Evolutionary conservation across 2,888 invertebrate species (phyloP).

Genomic region (Agrotis segetum): DNA sequence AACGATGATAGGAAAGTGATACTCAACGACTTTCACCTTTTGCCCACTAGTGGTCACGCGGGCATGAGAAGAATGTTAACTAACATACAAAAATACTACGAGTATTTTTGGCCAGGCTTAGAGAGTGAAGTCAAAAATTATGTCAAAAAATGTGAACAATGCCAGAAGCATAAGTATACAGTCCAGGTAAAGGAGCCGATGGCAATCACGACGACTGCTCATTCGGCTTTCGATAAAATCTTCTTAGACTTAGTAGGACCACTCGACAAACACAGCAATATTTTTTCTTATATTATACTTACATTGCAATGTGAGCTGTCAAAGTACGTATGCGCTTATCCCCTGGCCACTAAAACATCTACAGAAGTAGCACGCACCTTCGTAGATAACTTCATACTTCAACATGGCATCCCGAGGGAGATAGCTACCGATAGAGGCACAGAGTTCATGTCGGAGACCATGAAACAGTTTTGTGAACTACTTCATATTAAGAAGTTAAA

Average conservation of each 20-base stretch:
- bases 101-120: background rate
- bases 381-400: too few species aligned
- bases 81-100: conserved; percentile 17
- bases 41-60: conserved; percentile 27
- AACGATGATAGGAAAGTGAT: conserved; percentile 1
- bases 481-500: too few species aligned
- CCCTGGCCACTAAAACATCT: too few species aligned
- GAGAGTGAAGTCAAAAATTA: conserved; percentile 23
- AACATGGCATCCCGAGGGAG: too few species aligned
- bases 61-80: conserved; percentile 17
- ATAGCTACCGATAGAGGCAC: too few species aligned
- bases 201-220: conserved; percentile 20
- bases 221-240: conserved; percentile 16
- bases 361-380: too few species aligned
- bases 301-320: too few species aligned
- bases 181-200: conserved; percentile 15
- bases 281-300: too few species aligned
- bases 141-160: conserved; percentile 21
- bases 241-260: conserved; percentile 22
- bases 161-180: conserved; percentile 26
- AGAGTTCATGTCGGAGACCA: too few species aligned
- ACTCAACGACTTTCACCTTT: conserved; percentile 26
- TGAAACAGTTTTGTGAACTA: too few species aligned
- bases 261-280: background rate
- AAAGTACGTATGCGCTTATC: too few species aligned